These are phyloP conservation scores for Saxidomus purpurata DNA, from an alignment of 1,140 invertebrate genomes.

Conservation along the genomic window DNA sequence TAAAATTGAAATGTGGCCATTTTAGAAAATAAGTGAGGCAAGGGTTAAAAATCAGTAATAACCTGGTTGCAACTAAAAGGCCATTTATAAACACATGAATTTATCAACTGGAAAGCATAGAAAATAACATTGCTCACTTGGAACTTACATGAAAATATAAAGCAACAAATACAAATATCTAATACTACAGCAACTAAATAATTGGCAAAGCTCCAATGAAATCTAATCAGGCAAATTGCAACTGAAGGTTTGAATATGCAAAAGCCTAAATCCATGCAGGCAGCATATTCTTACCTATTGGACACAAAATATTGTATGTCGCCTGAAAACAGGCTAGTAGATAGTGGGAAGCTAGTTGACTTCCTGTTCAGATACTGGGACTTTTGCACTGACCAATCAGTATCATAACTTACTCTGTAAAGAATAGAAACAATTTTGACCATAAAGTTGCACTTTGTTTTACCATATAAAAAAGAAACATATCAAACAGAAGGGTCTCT, in stretches of 20 bases:
- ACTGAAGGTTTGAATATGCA: conserved; percentile 11
- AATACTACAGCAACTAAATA: background rate
- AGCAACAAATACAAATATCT: background rate
- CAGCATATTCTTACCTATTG: conserved; percentile 37
- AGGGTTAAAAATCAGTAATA: no score
- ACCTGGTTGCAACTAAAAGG: no score
- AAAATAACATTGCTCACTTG: no score
- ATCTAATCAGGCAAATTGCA: background rate
- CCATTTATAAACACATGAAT: no score
- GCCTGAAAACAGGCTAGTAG: background rate
- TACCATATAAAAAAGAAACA: no score
- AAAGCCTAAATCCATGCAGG: conserved; percentile 19
- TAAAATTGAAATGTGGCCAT: no score
- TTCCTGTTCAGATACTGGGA: background rate
- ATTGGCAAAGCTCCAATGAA: background rate
- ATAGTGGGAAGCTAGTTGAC: background rate
- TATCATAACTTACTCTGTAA: conserved; percentile 34
- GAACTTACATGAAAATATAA: background rate
- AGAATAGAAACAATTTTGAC: background rate
- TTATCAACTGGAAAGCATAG: no score
- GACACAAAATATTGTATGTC: conserved; percentile 31
- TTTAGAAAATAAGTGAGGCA: no score
- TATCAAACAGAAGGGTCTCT: no score
- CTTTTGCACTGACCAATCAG: background rate
- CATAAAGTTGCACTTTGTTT: no score